Conservation (phyloP, 2,797 vertebrate genomes). For the Acanthis flammea region DNA sequence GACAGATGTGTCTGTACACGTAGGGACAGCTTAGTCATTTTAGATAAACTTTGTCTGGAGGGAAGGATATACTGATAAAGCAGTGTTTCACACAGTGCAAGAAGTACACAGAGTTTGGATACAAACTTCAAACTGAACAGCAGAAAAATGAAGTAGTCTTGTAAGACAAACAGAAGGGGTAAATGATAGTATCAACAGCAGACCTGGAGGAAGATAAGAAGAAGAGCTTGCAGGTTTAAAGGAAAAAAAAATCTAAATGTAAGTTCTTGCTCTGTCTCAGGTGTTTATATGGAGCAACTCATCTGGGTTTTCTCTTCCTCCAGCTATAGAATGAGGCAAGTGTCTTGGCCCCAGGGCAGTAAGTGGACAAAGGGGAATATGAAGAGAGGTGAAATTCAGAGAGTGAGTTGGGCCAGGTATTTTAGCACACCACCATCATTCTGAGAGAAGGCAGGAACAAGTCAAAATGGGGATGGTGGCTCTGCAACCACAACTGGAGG, state of each 20-base stretch:
- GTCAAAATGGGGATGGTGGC: background rate
- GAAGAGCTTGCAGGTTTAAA: background rate
- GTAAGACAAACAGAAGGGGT: background rate
- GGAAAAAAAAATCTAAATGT: background rate
- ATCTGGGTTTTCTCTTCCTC: background rate
- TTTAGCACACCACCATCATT: background rate
- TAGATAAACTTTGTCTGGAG: background rate
- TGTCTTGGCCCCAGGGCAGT: background rate
- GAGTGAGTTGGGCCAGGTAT: background rate
- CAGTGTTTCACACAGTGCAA: background rate
- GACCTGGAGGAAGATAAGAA: background rate
- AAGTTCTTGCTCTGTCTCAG: background rate
- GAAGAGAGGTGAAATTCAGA: background rate
- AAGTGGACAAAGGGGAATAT: background rate
- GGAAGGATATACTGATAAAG: background rate
- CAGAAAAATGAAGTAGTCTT: background rate
- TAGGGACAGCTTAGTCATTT: background rate
- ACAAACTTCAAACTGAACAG: background rate
- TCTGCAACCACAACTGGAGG: background rate
- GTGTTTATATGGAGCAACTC: background rate
- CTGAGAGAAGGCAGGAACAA: background rate
- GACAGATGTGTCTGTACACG: background rate
- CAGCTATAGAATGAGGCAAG: background rate
- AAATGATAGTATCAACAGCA: background rate
- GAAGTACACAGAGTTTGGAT: background rate